A percentile compares a stretch with the other conserved stretches of the same genome.
Evolutionary conservation across 2,888 invertebrate species (phyloP).

Genomic region (Drosophila melanosoma): DNA sequence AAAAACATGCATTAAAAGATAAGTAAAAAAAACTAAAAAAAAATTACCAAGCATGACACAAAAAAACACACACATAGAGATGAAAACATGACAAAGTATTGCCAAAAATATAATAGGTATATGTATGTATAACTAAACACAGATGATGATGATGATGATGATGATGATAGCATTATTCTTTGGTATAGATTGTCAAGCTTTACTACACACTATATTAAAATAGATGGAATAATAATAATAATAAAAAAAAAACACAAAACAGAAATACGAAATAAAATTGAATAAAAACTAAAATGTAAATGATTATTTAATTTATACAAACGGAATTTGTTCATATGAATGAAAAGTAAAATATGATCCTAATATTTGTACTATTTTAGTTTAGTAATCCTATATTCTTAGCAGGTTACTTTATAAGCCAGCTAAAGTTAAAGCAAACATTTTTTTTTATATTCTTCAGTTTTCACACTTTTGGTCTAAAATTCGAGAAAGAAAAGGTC

Average conservation of each 20-base stretch:
- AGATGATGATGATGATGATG: slow-evolving; percentile 59
- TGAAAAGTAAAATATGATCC: background rate
- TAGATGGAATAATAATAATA: slow-evolving; percentile 69
- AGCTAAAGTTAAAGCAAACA: background rate
- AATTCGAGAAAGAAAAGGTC: background rate
- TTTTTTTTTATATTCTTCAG: background rate
- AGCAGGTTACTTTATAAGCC: background rate
- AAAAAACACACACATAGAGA: slow-evolving; percentile 40
- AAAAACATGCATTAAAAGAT: slow-evolving; percentile 1
- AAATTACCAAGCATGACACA: slow-evolving; percentile 19
- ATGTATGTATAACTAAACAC: slow-evolving; percentile 40
- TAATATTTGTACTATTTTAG: background rate
- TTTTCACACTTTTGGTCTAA: background rate
- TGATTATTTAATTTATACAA: slow-evolving; percentile 6
- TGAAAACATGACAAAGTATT: slow-evolving; percentile 36
- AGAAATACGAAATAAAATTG: slow-evolving; percentile 73
- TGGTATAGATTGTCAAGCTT: slow-evolving; percentile 79
- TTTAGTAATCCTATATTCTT: background rate
- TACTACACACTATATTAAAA: slow-evolving; percentile 74
- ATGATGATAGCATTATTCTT: slow-evolving; percentile 72
- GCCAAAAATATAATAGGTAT: slow-evolving; percentile 34
- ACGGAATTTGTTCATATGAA: background rate
- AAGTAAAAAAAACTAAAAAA: background rate
- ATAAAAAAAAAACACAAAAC: slow-evolving; percentile 58
- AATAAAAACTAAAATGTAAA: slow-evolving; percentile 63